Evolutionary conservation across 2,113 vertebrate genomes (phyloP).

Genomic region (Elgaria multicarinata): DNA sequence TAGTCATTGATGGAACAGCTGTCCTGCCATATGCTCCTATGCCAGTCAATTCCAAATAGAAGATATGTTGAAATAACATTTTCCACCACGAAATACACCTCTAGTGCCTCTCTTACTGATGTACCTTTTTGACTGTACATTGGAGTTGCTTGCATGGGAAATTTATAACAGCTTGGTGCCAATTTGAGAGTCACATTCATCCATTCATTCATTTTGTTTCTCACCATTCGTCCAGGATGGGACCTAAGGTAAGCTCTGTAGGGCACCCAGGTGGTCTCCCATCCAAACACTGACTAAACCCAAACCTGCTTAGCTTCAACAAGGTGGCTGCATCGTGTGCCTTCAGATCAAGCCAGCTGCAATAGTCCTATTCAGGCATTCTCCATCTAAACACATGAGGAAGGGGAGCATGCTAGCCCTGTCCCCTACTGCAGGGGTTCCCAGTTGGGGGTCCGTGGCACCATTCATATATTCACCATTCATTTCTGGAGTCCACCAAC

Average conservation of each 20-base stretch:
- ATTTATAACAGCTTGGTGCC: background rate
- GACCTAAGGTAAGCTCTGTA: background rate
- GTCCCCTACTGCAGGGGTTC: too few species aligned
- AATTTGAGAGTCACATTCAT: background rate
- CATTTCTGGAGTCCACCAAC: too few species aligned
- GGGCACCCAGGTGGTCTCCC: background rate
- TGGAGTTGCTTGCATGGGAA: background rate
- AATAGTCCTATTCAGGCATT: too few species aligned
- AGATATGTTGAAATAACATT: background rate
- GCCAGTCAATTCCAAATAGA: background rate
- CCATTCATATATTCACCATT: too few species aligned
- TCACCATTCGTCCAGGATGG: background rate
- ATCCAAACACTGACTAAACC: background rate
- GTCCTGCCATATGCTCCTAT: slow-evolving; percentile 14
- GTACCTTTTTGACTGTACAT: background rate
- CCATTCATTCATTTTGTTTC: background rate
- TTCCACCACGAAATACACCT: background rate
- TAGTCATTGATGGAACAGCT: slow-evolving; percentile 11
- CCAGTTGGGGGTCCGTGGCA: too few species aligned
- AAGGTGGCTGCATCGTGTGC: background rate
- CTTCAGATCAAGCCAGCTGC: too few species aligned
- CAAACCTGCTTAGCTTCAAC: background rate
- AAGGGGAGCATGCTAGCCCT: too few species aligned
- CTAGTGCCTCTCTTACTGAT: background rate
- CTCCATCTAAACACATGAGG: too few species aligned